These are phyloP conservation scores for Parapsyche elsis DNA, from an alignment of 1,140 invertebrate genomes.

Conservation along the genomic window DNA sequence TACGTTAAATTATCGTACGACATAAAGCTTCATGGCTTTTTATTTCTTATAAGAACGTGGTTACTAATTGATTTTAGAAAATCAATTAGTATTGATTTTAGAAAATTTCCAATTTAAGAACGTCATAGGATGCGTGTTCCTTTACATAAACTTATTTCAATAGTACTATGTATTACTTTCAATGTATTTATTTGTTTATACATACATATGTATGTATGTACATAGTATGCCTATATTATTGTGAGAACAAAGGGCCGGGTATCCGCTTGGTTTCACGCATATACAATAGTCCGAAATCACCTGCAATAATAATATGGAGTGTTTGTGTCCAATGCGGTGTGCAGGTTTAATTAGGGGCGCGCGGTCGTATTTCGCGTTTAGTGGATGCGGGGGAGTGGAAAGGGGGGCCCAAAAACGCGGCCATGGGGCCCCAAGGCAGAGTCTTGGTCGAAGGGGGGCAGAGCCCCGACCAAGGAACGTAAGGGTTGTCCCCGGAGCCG, in stretches of 20 bases:
- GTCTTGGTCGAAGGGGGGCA: not conserved
- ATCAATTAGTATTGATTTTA: too few relatives aligned
- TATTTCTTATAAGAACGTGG: too few relatives aligned
- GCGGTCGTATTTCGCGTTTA: slow-evolving; percentile 33
- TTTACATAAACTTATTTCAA: not conserved
- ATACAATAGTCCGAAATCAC: slow-evolving; percentile 9
- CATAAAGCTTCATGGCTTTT: too few relatives aligned
- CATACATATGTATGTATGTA: not conserved
- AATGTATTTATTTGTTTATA: not conserved
- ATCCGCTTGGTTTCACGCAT: not conserved
- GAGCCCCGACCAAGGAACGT: slow-evolving; percentile 18
- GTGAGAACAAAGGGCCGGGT: too few relatives aligned
- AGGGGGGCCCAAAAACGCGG: not conserved
- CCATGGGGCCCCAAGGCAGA: slow-evolving; percentile 3
- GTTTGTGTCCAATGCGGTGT: slow-evolving; percentile 37
- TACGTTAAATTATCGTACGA: too few relatives aligned
- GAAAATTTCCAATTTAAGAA: too few relatives aligned
- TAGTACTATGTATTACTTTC: not conserved
- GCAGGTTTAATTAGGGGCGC: slow-evolving; percentile 45
- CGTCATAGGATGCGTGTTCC: too few relatives aligned
- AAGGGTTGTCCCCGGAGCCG: slow-evolving; percentile 51
- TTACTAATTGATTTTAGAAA: too few relatives aligned
- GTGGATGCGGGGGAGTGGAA: not conserved
- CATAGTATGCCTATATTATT: not conserved
- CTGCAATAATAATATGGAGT: slow-evolving; percentile 30